These are phyloP conservation scores for Promerops cafer DNA, from an alignment of 2,113 vertebrate species.

Conservation along the genomic window DNA sequence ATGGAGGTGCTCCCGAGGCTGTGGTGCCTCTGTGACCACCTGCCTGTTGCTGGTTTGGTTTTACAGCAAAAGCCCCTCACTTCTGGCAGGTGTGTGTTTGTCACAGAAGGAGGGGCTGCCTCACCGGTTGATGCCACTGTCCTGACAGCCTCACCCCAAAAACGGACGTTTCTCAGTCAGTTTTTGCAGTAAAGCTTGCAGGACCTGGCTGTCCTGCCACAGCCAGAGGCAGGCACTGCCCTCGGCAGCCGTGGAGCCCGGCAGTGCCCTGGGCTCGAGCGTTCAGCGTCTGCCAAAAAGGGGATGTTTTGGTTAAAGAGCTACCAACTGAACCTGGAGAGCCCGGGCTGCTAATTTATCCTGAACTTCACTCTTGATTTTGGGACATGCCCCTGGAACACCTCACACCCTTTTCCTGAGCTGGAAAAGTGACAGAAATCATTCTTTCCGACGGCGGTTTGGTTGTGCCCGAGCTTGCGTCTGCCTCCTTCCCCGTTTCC, in stretches of 20 bases:
- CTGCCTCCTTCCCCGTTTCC: fast-evolving
- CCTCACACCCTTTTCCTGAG: background rate
- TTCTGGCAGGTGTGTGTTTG: background rate
- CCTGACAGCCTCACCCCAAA: background rate
- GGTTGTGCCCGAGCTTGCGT: fast-evolving
- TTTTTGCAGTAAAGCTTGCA: background rate
- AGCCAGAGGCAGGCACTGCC: background rate
- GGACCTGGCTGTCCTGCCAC: background rate
- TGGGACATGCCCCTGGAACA: fast-evolving
- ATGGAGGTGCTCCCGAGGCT: background rate
- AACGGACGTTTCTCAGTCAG: fast-evolving
- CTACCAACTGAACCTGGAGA: background rate
- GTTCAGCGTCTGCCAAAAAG: background rate
- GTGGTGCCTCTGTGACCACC: fast-evolving
- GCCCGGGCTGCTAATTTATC: background rate
- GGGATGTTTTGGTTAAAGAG: background rate
- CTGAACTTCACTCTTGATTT: background rate
- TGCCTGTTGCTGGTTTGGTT: background rate
- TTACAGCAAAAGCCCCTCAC: fast-evolving
- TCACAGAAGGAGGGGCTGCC: background rate
- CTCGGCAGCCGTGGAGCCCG: background rate
- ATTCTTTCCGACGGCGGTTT: fast-evolving
- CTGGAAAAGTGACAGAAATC: background rate
- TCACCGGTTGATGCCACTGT: fast-evolving
- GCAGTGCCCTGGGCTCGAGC: background rate